These are phyloP conservation scores for Aleadryas rufinucha DNA, from an alignment of 2,113 vertebrate species.

Conservation along the genomic window DNA sequence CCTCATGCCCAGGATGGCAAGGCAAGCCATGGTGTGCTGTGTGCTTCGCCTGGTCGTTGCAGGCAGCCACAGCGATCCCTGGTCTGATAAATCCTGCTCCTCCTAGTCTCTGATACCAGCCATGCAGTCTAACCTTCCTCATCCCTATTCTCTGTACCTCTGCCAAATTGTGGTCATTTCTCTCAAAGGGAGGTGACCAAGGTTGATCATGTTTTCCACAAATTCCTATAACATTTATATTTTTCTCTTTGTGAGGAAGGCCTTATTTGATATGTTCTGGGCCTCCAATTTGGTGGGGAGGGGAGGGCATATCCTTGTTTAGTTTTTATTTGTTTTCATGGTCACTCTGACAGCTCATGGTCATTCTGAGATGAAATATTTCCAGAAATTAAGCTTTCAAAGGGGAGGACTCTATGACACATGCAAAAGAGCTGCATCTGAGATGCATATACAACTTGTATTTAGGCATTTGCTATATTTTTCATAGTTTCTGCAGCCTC, in stretches of 20 bases:
- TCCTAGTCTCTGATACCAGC: neutral
- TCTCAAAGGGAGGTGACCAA: neutral
- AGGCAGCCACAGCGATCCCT: neutral
- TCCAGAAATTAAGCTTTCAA: neutral
- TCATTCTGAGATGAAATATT: neutral
- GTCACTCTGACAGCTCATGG: neutral
- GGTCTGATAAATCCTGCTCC: neutral
- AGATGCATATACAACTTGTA: neutral
- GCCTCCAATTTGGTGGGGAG: fast-evolving
- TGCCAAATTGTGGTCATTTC: neutral
- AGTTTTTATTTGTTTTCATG: neutral
- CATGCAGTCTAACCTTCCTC: neutral
- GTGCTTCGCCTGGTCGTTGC: fast-evolving
- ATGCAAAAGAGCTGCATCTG: neutral
- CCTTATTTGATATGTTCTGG: neutral
- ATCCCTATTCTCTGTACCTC: neutral
- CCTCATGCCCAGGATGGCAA: neutral
- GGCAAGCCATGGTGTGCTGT: neutral
- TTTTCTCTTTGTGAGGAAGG: neutral
- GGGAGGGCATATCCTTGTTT: neutral
- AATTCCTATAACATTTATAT: neutral
- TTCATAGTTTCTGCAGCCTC: neutral
- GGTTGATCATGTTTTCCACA: neutral
- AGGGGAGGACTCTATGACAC: neutral
- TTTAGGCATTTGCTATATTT: neutral